A percentile compares a stretch with the other conserved stretches of the same genome.
Evolutionary conservation across 2,888 invertebrate species (phyloP).

Genomic region (Trichacis sp.): DNA sequence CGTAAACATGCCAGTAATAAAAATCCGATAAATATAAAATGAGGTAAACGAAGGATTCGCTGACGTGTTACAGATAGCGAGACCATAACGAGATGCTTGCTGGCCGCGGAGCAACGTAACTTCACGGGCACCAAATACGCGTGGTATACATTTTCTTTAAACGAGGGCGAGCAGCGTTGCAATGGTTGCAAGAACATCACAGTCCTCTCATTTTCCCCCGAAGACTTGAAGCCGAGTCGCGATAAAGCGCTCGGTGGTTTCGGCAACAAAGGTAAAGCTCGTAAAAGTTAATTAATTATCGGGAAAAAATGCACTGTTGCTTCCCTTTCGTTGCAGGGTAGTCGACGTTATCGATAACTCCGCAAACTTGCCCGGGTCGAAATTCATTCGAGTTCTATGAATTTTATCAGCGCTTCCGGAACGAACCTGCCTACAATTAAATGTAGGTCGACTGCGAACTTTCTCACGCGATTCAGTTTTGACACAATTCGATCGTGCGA

Average conservation of each 20-base stretch:
- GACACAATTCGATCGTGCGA: background rate
- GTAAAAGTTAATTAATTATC: background rate
- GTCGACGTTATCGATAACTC: too few species aligned
- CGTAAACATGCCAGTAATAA: too few species aligned
- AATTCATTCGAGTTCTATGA: background rate
- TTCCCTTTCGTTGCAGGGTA: too few species aligned
- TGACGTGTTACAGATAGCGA: constrained; percentile 65
- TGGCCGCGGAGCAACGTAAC: constrained; percentile 79
- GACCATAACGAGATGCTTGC: constrained; percentile 79
- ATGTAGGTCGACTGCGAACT: constrained; percentile 1
- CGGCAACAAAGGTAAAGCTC: constrained; percentile 1
- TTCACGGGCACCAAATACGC: constrained; percentile 88
- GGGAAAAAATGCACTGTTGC: background rate
- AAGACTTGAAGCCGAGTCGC: constrained; percentile 65
- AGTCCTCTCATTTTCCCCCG: constrained; percentile 80
- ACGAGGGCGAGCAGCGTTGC: constrained; percentile 80
- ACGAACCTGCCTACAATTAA: background rate
- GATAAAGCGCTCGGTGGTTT: constrained; percentile 61
- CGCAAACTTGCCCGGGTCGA: background rate
- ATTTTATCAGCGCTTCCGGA: constrained; percentile 1
- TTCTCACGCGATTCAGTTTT: background rate
- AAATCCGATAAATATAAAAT: too few species aligned
- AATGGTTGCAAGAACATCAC: constrained; percentile 82
- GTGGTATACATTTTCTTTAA: constrained; percentile 87
- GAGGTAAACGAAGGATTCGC: too few species aligned